These are phyloP conservation scores for Lagocephalus sceleratus DNA, from an alignment of 2,797 vertebrate genomes.

Conservation along the genomic window DNA sequence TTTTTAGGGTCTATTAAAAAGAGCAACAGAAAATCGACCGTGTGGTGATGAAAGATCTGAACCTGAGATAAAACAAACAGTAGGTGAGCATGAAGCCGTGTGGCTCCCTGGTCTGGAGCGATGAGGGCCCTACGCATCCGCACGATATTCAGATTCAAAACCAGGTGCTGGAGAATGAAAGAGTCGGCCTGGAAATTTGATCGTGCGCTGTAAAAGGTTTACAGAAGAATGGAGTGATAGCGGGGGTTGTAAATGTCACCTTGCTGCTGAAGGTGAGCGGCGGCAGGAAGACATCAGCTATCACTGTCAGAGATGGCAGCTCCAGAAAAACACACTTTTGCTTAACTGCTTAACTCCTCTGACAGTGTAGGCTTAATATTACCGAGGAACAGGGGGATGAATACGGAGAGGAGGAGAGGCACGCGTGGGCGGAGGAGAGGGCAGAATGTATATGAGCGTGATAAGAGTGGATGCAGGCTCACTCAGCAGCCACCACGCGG, in stretches of 20 bases:
- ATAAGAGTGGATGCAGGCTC: slow-evolving; percentile 48
- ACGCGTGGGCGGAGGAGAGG: slow-evolving; percentile 23
- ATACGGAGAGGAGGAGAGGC: slow-evolving; percentile 29
- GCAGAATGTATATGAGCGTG: slow-evolving; percentile 26
- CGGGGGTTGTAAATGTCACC: slow-evolving; percentile 73
- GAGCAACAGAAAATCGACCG: too few relatives aligned
- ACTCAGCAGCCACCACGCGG: slow-evolving; percentile 40
- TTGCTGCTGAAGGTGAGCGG: slow-evolving; percentile 70
- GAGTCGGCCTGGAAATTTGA: slow-evolving; percentile 46
- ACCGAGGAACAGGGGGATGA: slow-evolving; percentile 31
- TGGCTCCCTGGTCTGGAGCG: background rate
- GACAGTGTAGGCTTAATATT: slow-evolving; percentile 43
- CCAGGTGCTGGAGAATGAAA: slow-evolving; percentile 16
- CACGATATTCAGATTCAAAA: slow-evolving; percentile 33
- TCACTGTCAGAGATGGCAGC: slow-evolving; percentile 74
- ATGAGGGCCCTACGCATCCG: slow-evolving; percentile 11
- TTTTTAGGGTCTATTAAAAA: too few relatives aligned
- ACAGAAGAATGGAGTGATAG: slow-evolving; percentile 55
- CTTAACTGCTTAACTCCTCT: slow-evolving; percentile 34
- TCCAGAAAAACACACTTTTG: slow-evolving; percentile 59
- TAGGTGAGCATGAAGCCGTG: background rate
- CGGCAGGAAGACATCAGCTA: slow-evolving; percentile 66
- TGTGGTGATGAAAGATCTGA: too few relatives aligned
- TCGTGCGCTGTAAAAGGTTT: slow-evolving; percentile 57
- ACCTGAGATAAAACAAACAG: too few relatives aligned